Evolutionary conservation across 2,888 invertebrate species (phyloP), one percentile per base, ranked within the genome.

Genomic region (Seira ritae): DNA sequence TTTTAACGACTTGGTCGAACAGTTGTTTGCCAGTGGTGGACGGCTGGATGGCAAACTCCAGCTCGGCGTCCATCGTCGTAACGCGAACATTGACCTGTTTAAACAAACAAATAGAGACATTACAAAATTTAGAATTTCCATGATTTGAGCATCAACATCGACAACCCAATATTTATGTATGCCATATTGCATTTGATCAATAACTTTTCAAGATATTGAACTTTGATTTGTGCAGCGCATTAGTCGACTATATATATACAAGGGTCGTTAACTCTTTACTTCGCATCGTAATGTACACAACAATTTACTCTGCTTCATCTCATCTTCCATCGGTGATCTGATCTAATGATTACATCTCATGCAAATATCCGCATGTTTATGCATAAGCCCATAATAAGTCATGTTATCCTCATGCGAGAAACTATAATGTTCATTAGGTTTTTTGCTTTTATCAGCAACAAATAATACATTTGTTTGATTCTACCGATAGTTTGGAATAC

Each of bases 1-100:
- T 99, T 93, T 99, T 99, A 90, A 99, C 99, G 90, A 99, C 99
- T 93, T 99, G 99, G 92, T 99, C 99, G 92, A 99, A 99, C 87
- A 99, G 94, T 92, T 99, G 99, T 92, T 99, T 99, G 91, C 99
- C 99, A 89, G 99, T 98, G 90, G 99, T 99, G 91, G 96, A 98
- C 92, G 96, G 97, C 94, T 99, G 99, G 94, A 99, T 99, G 92
- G 98, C 98, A 94, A 99, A 99, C 94, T 99, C 99, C 95, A 99
- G 94, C 94, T 99, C 99, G 92, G 99, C 99, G 94, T 99, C 99
- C 98, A 99, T 99, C 91, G 99, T 99, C 92, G 98, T 98, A 93
- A 99, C 99, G 92, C 99, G 96, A 91, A 99, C 99, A 94, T 99
- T 99, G 94, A 99, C 96, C 97, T 97, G 92, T 1, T 92, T 91